Conservation (phyloP, 2,888 invertebrate genomes). For the Lasioglossum villosulum region DNA sequence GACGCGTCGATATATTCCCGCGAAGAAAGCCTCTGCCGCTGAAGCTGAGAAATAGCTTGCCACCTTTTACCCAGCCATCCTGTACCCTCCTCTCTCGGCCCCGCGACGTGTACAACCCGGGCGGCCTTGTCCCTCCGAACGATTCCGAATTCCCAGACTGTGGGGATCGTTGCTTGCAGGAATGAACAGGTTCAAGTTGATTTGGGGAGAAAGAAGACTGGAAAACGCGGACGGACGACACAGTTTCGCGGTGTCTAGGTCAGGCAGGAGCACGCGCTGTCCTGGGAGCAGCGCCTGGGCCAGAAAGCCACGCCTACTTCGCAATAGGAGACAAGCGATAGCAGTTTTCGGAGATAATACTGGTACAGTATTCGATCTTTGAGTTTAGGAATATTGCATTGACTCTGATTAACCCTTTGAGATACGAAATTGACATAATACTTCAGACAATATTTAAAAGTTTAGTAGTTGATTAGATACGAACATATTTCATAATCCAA, state of each 20-base stretch:
- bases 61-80: slow-evolving; percentile 52
- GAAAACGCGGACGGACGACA: not conserved
- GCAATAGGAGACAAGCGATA: no score
- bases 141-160: not conserved
- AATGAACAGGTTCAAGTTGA: not conserved
- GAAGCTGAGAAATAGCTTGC: slow-evolving; percentile 84
- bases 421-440: no score
- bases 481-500: no score
- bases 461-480: no score
- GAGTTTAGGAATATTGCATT: no score
- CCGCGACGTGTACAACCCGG: not conserved
- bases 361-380: no score
- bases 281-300: no score
- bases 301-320: not conserved
- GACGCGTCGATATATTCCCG: slow-evolving; percentile 83
- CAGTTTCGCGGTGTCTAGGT: not conserved
- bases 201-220: not conserved
- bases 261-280: not conserved
- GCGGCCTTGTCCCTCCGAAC: not conserved
- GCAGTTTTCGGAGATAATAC: no score
- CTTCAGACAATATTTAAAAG: no score
- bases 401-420: no score
- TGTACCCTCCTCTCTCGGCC: slow-evolving; percentile 3
- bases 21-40: slow-evolving; percentile 83
- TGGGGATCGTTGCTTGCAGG: not conserved